Conservation (phyloP, 2,113 vertebrate genomes). For the Pseudopipra pipra region DNA sequence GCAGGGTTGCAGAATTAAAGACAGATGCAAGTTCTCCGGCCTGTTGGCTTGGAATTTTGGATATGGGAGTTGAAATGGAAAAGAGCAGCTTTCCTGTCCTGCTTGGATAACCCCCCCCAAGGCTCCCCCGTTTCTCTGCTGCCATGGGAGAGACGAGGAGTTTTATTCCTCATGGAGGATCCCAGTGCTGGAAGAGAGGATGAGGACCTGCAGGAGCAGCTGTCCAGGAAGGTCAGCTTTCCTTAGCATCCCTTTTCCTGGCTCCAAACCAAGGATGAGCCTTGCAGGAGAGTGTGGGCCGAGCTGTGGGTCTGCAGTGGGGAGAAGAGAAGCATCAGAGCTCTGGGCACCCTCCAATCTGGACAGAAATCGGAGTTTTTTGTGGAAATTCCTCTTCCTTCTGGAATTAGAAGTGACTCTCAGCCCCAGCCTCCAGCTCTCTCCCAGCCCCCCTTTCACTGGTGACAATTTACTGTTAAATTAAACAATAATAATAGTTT, state of each 20-base stretch:
- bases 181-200: background rate
- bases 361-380: background rate
- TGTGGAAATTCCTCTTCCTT: background rate
- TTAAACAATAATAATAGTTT: background rate
- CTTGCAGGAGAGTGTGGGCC: background rate
- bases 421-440: fast-evolving
- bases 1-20: background rate
- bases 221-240: background rate
- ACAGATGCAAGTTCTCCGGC: background rate
- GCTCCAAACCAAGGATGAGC: background rate
- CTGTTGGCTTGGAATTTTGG: background rate
- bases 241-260: background rate
- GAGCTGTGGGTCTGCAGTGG: background rate
- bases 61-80: background rate
- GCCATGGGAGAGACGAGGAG: background rate
- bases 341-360: background rate
- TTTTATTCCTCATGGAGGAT: background rate
- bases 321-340: background rate
- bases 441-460: background rate
- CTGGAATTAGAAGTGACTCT: background rate
- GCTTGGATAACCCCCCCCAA: background rate
- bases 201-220: background rate
- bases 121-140: background rate
- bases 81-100: background rate
- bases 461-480: background rate